phyloP scores from a whole-genome alignment of 2,113 vertebrate species.

The Anser brachyrhynchus region DNA sequence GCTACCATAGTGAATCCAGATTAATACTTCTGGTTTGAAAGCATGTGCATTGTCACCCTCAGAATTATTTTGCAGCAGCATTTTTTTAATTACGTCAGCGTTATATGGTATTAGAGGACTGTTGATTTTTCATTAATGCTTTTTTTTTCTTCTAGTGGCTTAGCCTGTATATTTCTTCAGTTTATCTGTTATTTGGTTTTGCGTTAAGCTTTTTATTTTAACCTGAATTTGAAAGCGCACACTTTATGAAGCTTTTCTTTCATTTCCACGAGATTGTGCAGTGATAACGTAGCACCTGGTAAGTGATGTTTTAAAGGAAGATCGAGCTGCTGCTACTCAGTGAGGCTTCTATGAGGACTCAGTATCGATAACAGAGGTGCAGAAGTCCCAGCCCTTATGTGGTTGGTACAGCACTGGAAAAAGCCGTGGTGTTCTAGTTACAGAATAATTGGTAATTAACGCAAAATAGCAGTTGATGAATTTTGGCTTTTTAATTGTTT shows the following conservation, averaged over 20 bases:
- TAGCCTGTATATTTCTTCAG: neutral
- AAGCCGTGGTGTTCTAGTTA: neutral
- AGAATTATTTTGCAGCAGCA: neutral
- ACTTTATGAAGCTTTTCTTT: neutral
- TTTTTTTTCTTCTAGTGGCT: neutral
- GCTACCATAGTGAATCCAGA: neutral
- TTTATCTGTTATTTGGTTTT: neutral
- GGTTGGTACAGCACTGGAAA: neutral
- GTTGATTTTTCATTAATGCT: neutral
- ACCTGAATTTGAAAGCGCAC: neutral
- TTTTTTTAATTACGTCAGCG: neutral
- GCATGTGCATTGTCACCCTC: neutral
- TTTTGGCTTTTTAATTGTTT: neutral
- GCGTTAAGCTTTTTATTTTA: neutral
- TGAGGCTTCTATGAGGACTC: neutral
- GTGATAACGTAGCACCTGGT: no score
- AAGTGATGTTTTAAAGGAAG: neutral
- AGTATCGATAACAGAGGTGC: rapidly evolving
- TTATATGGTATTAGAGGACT: neutral
- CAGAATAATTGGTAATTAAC: neutral
- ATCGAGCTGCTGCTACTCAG: neutral
- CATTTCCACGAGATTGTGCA: neutral
- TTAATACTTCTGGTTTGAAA: neutral
- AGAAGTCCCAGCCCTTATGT: neutral
- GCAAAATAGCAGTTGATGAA: neutral